Percentiles rank a stretch among this genome's conserved stretches.
These are phyloP conservation scores for Bombus confusus DNA, from an alignment of 1,140 invertebrate species.

Conservation along the genomic window DNA sequence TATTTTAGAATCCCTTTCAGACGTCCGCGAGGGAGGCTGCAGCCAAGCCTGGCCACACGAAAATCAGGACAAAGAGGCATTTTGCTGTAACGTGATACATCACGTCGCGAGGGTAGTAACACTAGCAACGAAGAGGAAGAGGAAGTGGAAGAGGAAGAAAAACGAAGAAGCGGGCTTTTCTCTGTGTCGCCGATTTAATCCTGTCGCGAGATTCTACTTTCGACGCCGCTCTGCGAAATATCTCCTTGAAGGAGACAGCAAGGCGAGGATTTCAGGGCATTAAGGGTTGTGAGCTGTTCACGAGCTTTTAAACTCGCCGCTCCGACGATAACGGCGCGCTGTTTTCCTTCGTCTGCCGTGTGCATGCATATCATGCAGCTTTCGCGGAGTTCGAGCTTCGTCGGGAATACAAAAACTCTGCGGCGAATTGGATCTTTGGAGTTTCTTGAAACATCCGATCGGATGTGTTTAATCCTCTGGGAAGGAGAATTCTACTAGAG, in stretches of 20 bases:
- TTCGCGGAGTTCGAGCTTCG: background rate
- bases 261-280: constrained; percentile 34
- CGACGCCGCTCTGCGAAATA: constrained; percentile 1
- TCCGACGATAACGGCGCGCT: constrained; percentile 19
- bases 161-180: constrained; percentile 22
- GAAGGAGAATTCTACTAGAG: background rate
- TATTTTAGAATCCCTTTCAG: constrained; percentile 60
- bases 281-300: constrained; percentile 46
- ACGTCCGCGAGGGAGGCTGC: constrained; percentile 21
- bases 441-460: too few species aligned
- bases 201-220: constrained; percentile 30
- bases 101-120: constrained; percentile 17
- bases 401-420: too few species aligned
- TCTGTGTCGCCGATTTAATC: constrained; percentile 62
- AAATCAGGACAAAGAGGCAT: constrained; percentile 62
- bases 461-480: background rate
- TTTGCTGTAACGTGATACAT: constrained; percentile 59
- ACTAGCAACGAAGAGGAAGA: background rate
- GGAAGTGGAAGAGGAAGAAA: background rate
- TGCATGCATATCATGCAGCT: background rate
- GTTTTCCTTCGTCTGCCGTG: background rate
- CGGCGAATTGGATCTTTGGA: too few species aligned
- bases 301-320: constrained; percentile 38
- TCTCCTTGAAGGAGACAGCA: constrained; percentile 32
- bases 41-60: constrained; percentile 18